Evolutionary conservation across 2,113 vertebrate species (phyloP), one percentile per base, ranked within the genome.

Genomic region (Phaethornis superciliosus): DNA sequence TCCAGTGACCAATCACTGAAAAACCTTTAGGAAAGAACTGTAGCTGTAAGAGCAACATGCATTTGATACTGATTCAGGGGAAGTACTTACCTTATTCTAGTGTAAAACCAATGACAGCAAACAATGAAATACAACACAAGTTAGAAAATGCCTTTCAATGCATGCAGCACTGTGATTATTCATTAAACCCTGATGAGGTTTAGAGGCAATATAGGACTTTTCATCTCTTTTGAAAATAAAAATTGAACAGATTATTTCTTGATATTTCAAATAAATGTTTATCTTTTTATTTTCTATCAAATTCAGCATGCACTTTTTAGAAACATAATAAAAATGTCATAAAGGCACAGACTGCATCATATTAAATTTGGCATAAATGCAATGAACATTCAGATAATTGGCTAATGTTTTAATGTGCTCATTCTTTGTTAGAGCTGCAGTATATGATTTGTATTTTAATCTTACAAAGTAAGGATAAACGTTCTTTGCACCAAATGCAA

Each of bases 121-220:
- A 99, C 99, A 99, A 99, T 98, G 99, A 99, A 99, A 99, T 98
- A 99, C 98, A 99, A 99, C 98, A 99, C 98, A 99, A 98, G 98
- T 99, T 99, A 99, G 99, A 99, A 99, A 98, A 98, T 98, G 98
- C 98, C 98, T 99, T 99, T 98, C 98, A 98, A 97, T 98, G 98
- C 98, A 98, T 98, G 98, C 98, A 98, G 98, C 98, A 98, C 98
- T 98, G 98, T 98, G 98, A 98, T 98, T 99, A 98, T 97, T 98
- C 98, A 99, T 98, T 98, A 99, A 99, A 98, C 98, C 98, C 98
- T 98, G 98, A 98, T 93, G 98, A 97, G 96, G 98, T 98, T 98
- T 98, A 98, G 98, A 98, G 97, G 98, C 98, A 97, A 98, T 98
- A 98, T 97, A 98, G 97, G 95, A 96, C 91, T 97, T 97, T 98